Evolutionary conservation across 2,797 vertebrate genomes (phyloP), one percentile per base, ranked within the genome.

Genomic region (Oreochromis grahami): DNA sequence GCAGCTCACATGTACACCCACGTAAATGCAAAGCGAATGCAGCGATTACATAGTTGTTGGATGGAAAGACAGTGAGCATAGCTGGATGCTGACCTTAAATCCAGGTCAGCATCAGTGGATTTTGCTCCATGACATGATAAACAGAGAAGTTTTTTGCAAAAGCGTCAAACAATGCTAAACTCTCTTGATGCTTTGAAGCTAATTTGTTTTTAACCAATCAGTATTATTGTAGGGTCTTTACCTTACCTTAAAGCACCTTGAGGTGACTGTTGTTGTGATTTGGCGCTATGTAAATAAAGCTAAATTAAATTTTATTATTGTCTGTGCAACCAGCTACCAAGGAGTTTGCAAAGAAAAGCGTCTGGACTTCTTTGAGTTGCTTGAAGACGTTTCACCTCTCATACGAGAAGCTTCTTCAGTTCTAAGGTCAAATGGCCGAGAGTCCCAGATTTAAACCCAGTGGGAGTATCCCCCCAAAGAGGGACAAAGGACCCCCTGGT

Each of bases 181-280:
- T 5, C 68, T 48, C 15, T 11, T 19, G 24, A 45, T 5, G 41
- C 9, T 72, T 70, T 48, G 24, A 19, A 72, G 68, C 15, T 19
- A 72, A 29, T 48, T 72, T 48, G 41, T 7, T 72, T 11, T 72
- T 29, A 3, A 8, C 21, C 65, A 0, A 26, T 70, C 21, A 19
- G 58, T 3, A 60, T 60, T 36, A 60, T 60, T 60, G 32, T n/a
- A 36, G 56, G 51, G 5, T 0, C 2, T 52, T 52, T 52, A 52
- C 9, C 51, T 52, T 52, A 21, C n/a, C n/a, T n/a, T n/a, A 52
- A 52, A 52, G 51, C 51, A 52, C n/a, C n/a, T 52, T 52, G n/a
- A 52, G n/a, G 51, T 0, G n/a, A 52, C 51, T 21, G 0, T 52
- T 52, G 51, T 4, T 52, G 50, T 21, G 10, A 4, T 52, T 52